These are phyloP conservation scores for Hoplostethus atlanticus DNA, from an alignment of 2,797 vertebrate species.

Conservation along the genomic window DNA sequence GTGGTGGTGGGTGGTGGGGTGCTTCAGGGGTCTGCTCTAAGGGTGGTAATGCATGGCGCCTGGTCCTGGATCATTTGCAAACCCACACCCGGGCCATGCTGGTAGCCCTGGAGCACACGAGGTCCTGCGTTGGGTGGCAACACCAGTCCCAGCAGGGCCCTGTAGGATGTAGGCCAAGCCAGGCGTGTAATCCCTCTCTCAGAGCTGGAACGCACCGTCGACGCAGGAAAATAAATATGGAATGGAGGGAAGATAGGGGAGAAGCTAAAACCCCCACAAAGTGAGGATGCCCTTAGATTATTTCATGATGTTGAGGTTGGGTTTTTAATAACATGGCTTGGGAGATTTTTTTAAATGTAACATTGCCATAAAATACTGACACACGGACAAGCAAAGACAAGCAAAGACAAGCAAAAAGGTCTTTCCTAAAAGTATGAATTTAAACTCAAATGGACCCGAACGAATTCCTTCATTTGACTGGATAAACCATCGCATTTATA, in stretches of 20 bases:
- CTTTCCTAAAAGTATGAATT: neutral
- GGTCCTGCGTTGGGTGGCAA: constrained; percentile 74
- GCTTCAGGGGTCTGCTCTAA: constrained; percentile 11
- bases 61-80: constrained; percentile 81
- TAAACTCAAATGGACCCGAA: constrained; percentile 14
- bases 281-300: constrained; percentile 19
- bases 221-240: constrained; percentile 76
- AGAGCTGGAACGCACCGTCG: constrained; percentile 61
- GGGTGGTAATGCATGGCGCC: constrained; percentile 72
- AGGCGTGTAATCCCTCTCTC: constrained; percentile 76
- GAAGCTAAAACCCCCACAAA: constrained; percentile 20
- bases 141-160: constrained; percentile 47
- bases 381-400: no score
- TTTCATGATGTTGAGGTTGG: neutral
- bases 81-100: constrained; percentile 75
- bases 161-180: constrained; percentile 74
- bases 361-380: no score
- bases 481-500: constrained; percentile 38
- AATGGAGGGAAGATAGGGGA: constrained; percentile 51
- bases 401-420: neutral
- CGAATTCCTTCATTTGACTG: constrained; percentile 16
- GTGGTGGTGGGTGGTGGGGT: neutral
- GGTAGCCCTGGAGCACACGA: constrained; percentile 66
- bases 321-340: neutral
- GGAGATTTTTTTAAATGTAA: neutral